phyloP scores from a whole-genome alignment of 2,113 vertebrate species.

The Anarhynchus alexandrinus region DNA sequence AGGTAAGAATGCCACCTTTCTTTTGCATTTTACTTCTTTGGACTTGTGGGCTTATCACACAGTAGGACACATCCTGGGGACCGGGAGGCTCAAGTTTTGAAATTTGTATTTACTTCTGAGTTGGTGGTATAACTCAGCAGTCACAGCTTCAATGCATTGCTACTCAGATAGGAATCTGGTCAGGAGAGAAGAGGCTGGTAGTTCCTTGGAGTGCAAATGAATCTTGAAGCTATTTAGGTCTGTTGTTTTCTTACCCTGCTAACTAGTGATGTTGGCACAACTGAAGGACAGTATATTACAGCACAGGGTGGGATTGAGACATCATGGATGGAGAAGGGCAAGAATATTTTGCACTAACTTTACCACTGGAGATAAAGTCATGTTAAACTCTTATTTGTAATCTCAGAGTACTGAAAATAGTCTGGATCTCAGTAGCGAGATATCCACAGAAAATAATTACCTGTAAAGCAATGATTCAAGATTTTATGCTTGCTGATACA shows the following conservation, averaged over 20 bases:
- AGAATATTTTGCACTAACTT: background rate
- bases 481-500: background rate
- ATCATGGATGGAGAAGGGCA: background rate
- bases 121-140: background rate
- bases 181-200: background rate
- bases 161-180: background rate
- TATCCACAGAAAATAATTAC: background rate
- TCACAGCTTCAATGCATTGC: background rate
- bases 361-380: background rate
- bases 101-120: background rate
- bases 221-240: background rate
- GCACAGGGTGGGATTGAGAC: background rate
- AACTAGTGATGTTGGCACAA: background rate
- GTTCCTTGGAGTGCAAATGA: background rate
- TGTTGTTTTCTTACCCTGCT: background rate
- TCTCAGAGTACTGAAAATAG: background rate
- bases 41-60: background rate
- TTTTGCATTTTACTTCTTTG: background rate
- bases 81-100: background rate
- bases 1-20: background rate
- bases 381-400: background rate
- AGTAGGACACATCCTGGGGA: background rate
- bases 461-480: background rate
- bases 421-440: background rate
- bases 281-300: background rate